Percentiles rank a stretch among this genome's conserved stretches.
These are phyloP conservation scores for Pterocles orientalis DNA, from an alignment of 2,113 vertebrate species.

Conservation along the genomic window DNA sequence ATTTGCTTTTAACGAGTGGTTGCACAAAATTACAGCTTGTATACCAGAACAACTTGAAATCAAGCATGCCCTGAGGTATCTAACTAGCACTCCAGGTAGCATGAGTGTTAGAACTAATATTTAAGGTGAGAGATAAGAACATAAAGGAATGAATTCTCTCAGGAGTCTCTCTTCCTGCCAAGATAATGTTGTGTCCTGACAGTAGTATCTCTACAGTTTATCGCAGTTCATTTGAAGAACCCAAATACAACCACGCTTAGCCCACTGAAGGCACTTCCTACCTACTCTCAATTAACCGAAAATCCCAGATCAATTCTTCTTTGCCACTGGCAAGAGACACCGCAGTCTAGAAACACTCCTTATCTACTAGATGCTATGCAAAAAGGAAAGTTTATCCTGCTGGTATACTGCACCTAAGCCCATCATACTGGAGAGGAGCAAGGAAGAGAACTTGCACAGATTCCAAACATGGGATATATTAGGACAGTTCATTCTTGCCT, in stretches of 20 bases:
- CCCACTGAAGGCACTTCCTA: neutral
- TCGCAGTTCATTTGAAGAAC: neutral
- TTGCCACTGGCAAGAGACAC: neutral
- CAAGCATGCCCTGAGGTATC: neutral
- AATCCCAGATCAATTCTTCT: neutral
- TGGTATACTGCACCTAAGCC: neutral
- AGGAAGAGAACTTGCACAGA: neutral
- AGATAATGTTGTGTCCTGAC: neutral
- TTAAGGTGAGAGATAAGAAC: neutral
- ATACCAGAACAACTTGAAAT: neutral
- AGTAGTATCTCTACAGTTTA: neutral
- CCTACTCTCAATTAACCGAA: neutral
- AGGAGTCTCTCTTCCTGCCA: neutral
- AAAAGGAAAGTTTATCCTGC: neutral
- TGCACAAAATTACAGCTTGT: neutral
- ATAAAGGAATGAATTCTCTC: neutral
- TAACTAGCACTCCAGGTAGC: neutral
- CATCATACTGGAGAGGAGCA: neutral
- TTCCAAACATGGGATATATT: neutral
- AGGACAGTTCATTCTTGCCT: neutral
- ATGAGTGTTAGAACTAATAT: neutral
- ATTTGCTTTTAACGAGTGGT: neutral
- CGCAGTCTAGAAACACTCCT: neutral
- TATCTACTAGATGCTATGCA: neutral
- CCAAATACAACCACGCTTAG: neutral